phyloP scores from a whole-genome alignment of 2,888 invertebrate species.

The Brachyopa scutellaris region DNA sequence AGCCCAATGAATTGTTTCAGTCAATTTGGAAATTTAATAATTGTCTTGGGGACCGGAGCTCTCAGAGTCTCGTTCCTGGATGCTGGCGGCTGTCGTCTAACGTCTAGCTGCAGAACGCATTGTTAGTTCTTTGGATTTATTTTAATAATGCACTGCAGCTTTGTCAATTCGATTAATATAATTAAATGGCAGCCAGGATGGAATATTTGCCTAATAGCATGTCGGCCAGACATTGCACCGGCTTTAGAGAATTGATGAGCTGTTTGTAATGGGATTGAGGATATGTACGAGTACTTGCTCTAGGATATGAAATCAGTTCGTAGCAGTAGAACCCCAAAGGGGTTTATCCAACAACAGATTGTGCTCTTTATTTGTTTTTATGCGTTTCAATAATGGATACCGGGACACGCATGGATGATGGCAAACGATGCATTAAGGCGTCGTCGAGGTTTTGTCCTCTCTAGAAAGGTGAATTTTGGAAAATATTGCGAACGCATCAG shows the following conservation, averaged over 20 bases:
- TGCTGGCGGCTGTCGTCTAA: background rate
- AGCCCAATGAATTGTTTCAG: constrained; percentile 71
- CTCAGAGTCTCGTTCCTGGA: background rate
- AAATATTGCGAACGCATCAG: too few species aligned
- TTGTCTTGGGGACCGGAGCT: constrained; percentile 53
- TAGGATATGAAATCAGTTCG: constrained; percentile 68
- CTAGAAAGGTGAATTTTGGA: too few species aligned
- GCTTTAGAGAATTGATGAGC: constrained; percentile 55
- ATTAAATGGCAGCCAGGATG: constrained; percentile 67
- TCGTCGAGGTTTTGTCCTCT: too few species aligned
- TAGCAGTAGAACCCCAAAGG: constrained; percentile 54
- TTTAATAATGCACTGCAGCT: constrained; percentile 70
- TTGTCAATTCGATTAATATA: constrained; percentile 73
- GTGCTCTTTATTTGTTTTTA: constrained; percentile 60
- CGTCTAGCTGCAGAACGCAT: constrained; percentile 24
- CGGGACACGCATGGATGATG: constrained; percentile 45
- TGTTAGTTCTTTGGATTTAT: constrained; percentile 65
- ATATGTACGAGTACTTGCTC: constrained; percentile 47
- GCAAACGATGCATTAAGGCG: constrained; percentile 50
- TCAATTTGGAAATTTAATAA: constrained; percentile 69
- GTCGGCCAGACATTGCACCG: constrained; percentile 20
- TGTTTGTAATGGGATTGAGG: constrained; percentile 60
- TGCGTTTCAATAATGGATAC: constrained; percentile 61
- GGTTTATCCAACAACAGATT: constrained; percentile 17
- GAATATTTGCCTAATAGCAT: constrained; percentile 64